Base-by-base conservation (phyloP, 2,797 vertebrate genomes). In the Spheniscus humboldti region DNA sequence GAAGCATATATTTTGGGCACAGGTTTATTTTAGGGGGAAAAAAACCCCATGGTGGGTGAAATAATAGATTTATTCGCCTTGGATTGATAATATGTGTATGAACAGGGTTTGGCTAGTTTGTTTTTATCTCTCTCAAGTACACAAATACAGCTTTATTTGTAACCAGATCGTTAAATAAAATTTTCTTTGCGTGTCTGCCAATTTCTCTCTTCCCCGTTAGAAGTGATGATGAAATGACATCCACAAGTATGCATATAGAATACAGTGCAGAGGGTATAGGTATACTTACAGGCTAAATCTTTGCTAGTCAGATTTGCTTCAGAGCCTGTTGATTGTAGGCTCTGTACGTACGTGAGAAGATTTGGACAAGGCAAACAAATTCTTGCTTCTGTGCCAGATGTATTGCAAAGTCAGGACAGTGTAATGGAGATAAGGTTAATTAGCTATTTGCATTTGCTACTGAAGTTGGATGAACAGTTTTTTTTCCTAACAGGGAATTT, bases 401-500 rank as follows among this genome's bases (percentile, higher is more conserved):
- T 86, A n/a, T 78, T 88, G 78, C 78, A 56, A 88, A 94, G 82
- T 91, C 82, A 84, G 86, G 92, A 81, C 88, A 92, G 47, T 62
- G 68, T 90, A 91, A 84, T 76, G 73, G 85, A 97, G 96, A 97
- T 97, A 96, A 97, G 85, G 91, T 95, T 97, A 96, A 96, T 97
- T 97, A 96, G 94, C 73, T 93, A 72, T 97, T 97, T 96, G 84
- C 91, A 78, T 97, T 90, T 92, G 85, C 82, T 94, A 56, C 87
- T 95, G 95, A 88, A 93, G 92, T 94, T 92, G 79, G 66, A 88
- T 55, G 86, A 91, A 55, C 57, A 50, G 11, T 6, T 45, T 53
- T 79, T 87, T 87, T 48, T 5, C n/a, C 43, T 78, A 62, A 25
- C 53, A 39, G 73, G 66, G 81, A 96, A 96, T 97, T 96, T 92